Evolutionary conservation across 2,113 vertebrate genomes (phyloP), one percentile per base, ranked within the genome.

Genomic region (Percopsis transmontana): DNA sequence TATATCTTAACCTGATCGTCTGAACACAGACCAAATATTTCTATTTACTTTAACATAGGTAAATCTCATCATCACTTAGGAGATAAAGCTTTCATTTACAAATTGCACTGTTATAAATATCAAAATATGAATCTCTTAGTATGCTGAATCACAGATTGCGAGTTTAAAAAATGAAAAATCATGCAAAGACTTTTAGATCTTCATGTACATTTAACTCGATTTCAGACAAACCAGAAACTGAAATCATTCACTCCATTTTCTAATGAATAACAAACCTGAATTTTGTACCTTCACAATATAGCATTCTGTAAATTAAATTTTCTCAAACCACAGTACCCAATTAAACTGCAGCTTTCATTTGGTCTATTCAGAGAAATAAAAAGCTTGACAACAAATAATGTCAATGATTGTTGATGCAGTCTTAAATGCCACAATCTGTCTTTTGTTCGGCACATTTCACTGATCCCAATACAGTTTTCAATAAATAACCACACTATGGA

Each of bases 81-180:
- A 64, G 16, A 58, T 2, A 68, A 65, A 63, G 13, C 15, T 12
- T 51, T 55, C 7, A 71, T 66, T 70, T 68, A 85, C 38, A 76
- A 78, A 79, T 62, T 68, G 66, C 56, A 72, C 19, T 9, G 44
- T 74, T 59, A 68, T 18, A 74, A 51, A 61, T 76, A 58, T 48
- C 67, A 52, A 80, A 71, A 81, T 76, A 50, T 57, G 27, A 15
- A 44, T 70, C 54, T 65, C 24, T 66, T 40, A 71, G 66, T 70
- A 52, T 58, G 63, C 5, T 60, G 48, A 15, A 72, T 55, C 73
- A 62, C 5, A 23, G 2, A 47, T 62, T 61, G 58, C 62, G 38
- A 64, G 15, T 65, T 14, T 9, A 61, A 56, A 10, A 56, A 54
- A 60, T 45, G 48, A 50, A 68, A 67, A 74, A 72, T 40, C 65